phyloP scores from a whole-genome alignment of 2,888 invertebrate species.

The Acronicta aceris region DNA sequence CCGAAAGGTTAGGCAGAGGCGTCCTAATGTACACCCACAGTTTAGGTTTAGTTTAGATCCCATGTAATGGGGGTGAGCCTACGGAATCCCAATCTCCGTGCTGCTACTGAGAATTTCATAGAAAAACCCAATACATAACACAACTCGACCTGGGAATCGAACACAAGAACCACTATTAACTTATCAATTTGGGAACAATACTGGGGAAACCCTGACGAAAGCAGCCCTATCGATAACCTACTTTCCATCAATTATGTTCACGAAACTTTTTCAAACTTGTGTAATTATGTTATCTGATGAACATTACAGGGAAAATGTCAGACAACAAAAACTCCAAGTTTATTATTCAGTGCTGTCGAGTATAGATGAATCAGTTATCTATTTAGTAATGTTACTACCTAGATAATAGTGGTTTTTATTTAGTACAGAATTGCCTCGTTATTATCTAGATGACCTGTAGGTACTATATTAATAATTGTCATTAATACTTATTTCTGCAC shows the following conservation, averaged over 20 bases:
- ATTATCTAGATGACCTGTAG: slow-evolving; percentile 6
- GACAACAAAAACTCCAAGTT: slow-evolving; percentile 31
- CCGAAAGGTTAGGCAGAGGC: no score
- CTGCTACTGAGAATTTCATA: no score
- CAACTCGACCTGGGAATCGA: no score
- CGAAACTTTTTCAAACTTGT: slow-evolving; percentile 44
- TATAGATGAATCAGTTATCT: slow-evolving; percentile 27
- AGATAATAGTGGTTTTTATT: neutral
- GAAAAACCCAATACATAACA: no score
- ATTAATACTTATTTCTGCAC: no score
- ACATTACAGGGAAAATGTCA: slow-evolving; percentile 30
- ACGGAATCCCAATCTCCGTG: no score
- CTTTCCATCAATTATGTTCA: slow-evolving; percentile 47
- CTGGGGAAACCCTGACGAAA: neutral
- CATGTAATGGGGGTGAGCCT: no score
- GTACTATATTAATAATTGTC: neutral
- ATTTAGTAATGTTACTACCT: slow-evolving; percentile 17
- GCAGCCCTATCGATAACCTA: slow-evolving; percentile 34
- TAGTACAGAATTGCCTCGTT: slow-evolving; percentile 1
- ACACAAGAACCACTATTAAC: no score
- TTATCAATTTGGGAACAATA: no score
- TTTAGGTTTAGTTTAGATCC: no score
- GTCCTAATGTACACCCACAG: no score
- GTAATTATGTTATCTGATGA: slow-evolving; percentile 52
- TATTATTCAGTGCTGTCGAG: slow-evolving; percentile 20